These are phyloP conservation scores for Odontamblyopus lacepedii DNA, from an alignment of 2,797 vertebrate genomes.

Conservation along the genomic window DNA sequence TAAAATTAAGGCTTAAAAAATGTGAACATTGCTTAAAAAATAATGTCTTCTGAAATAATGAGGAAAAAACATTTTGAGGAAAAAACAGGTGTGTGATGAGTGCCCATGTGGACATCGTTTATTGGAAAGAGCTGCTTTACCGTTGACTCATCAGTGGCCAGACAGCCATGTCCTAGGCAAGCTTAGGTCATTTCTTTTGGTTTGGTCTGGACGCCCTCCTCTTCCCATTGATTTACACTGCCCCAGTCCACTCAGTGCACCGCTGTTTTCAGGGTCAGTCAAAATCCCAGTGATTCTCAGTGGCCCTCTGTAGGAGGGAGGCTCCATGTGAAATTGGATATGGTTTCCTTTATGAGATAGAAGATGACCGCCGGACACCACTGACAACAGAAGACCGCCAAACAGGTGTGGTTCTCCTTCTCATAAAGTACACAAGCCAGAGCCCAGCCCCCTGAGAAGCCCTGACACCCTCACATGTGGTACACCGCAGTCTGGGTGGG, in stretches of 20 bases:
- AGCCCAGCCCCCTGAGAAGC: slow-evolving; percentile 43
- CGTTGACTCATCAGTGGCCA: slow-evolving; percentile 74
- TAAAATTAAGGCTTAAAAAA: slow-evolving; percentile 15
- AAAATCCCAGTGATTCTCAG: slow-evolving; percentile 12
- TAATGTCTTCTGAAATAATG: slow-evolving; percentile 1
- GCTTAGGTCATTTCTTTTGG: slow-evolving; percentile 52
- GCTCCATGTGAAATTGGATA: slow-evolving; percentile 46
- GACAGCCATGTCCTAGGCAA: slow-evolving; percentile 60
- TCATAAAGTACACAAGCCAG: slow-evolving; percentile 40
- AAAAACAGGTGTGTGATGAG: slow-evolving; percentile 29
- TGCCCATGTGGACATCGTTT: slow-evolving; percentile 62
- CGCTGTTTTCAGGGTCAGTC: slow-evolving; percentile 42
- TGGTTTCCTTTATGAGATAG: slow-evolving; percentile 25
- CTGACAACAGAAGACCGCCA: slow-evolving; percentile 36
- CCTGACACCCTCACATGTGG: slow-evolving; percentile 45
- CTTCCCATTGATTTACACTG: slow-evolving; percentile 36
- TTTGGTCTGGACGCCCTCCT: slow-evolving; percentile 35
- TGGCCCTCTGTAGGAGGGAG: slow-evolving; percentile 24
- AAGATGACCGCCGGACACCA: slow-evolving; percentile 21
- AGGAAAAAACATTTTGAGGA: slow-evolving; percentile 21
- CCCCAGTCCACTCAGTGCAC: slow-evolving; percentile 19
- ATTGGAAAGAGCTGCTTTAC: slow-evolving; percentile 66
- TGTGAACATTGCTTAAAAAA: not conserved
- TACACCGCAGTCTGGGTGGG: slow-evolving; percentile 53
- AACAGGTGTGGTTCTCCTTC: slow-evolving; percentile 63